Percentiles rank a stretch among this genome's conserved stretches.
Conservation (phyloP, 1,140 invertebrate genomes). For the Euwallacea fornicatus region DNA sequence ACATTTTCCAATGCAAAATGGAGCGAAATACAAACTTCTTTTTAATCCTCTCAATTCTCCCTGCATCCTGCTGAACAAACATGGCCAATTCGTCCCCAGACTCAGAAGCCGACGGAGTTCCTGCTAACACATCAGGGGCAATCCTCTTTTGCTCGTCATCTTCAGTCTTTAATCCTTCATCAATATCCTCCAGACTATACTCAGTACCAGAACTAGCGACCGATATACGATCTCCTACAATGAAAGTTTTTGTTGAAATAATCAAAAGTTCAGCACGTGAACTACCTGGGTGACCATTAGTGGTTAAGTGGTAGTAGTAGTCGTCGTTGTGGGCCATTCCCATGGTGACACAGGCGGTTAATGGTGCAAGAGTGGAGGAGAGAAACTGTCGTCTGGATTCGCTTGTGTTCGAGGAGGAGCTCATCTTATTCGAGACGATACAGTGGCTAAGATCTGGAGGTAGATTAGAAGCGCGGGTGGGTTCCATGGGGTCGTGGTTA, state of each 20-base stretch:
- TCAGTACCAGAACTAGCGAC: slow-evolving; percentile 57
- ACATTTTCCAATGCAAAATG: not conserved
- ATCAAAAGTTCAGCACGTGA: not conserved
- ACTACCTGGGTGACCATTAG: slow-evolving; percentile 47
- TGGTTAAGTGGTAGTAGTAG: slow-evolving; percentile 61
- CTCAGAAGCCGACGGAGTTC: slow-evolving; percentile 60
- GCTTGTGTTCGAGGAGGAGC: slow-evolving; percentile 45
- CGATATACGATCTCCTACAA: slow-evolving; percentile 57
- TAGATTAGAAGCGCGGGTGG: slow-evolving; percentile 50
- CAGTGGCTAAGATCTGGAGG: slow-evolving; percentile 63
- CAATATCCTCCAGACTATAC: slow-evolving; percentile 69
- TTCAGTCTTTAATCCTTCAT: slow-evolving; percentile 59
- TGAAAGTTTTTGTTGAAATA: not conserved
- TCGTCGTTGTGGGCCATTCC: slow-evolving; percentile 65
- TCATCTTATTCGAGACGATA: slow-evolving; percentile 31
- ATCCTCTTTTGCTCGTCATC: slow-evolving; percentile 55
- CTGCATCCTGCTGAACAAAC: slow-evolving; percentile 81
- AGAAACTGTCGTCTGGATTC: slow-evolving; percentile 71
- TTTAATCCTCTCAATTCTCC: slow-evolving; percentile 76
- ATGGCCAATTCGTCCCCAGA: slow-evolving; percentile 74
- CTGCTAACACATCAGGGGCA: slow-evolving; percentile 75
- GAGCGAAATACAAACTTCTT: slow-evolving; percentile 59
- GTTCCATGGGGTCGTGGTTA: slow-evolving; percentile 32
- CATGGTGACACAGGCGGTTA: slow-evolving; percentile 70
- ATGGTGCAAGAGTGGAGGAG: slow-evolving; percentile 71